Evolutionary conservation across 53 echinoderm and acorn worm genomes (phyloP).

Genomic region (Apostichopus leukothele): DNA sequence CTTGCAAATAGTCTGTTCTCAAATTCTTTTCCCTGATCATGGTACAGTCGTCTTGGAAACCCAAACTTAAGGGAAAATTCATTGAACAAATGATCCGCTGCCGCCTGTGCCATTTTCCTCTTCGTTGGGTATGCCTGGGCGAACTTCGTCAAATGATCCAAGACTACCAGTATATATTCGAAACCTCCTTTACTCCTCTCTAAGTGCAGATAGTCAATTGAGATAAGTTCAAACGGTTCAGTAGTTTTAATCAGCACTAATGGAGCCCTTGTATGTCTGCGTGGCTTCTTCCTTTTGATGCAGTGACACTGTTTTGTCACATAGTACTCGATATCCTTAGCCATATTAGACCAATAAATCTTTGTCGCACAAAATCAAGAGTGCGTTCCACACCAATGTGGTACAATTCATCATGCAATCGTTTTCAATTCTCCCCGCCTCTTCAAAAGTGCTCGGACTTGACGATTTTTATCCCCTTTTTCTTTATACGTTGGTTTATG

Average conservation of each 20-base stretch:
- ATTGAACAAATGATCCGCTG: slow-evolving; percentile 59
- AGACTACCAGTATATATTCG: slow-evolving; percentile 38
- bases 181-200: slow-evolving; percentile 21
- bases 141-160: slow-evolving; percentile 43
- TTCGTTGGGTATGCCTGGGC: slow-evolving; percentile 57
- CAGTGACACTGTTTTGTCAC: too few relatives aligned
- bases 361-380: too few relatives aligned
- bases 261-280: neutral
- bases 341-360: too few relatives aligned
- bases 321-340: too few relatives aligned
- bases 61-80: slow-evolving; percentile 54
- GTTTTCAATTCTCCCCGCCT: too few relatives aligned
- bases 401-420: too few relatives aligned
- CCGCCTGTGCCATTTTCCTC: neutral
- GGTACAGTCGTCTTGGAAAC: slow-evolving; percentile 49
- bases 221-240: slow-evolving; percentile 19
- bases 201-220: slow-evolving; percentile 45
- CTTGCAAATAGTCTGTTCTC: slow-evolving; percentile 58
- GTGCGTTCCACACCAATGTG: too few relatives aligned
- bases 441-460: too few relatives aligned
- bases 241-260: slow-evolving; percentile 16
- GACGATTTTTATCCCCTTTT: too few relatives aligned
- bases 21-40: slow-evolving; percentile 71
- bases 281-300: too few relatives aligned
- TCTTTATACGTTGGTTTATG: too few relatives aligned